A percentile compares a stretch with the other conserved stretches of the same genome.
Evolutionary conservation across 2,888 invertebrate genomes (phyloP).

Genomic region (Ceramica pisi): DNA sequence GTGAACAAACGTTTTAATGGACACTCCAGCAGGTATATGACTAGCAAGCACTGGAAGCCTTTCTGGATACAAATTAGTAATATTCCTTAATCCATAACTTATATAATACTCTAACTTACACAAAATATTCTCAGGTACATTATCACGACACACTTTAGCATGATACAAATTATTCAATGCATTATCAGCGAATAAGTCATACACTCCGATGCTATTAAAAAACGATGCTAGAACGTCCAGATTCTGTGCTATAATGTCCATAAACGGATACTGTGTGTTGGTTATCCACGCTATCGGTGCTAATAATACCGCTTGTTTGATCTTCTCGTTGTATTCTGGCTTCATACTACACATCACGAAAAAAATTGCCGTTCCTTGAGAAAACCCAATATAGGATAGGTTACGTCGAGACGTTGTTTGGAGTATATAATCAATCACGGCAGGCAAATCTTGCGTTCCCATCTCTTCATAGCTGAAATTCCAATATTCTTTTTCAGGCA

Average conservation of each 20-base stretch:
- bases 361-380: slow-evolving; percentile 85
- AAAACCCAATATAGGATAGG: slow-evolving; percentile 84
- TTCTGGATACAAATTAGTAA: slow-evolving; percentile 75
- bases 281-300: slow-evolving; percentile 84
- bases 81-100: slow-evolving; percentile 77
- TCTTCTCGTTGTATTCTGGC: slow-evolving; percentile 83
- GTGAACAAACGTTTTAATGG: slow-evolving; percentile 81
- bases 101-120: slow-evolving; percentile 80
- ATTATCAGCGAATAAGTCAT: slow-evolving; percentile 79
- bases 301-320: slow-evolving; percentile 80
- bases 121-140: slow-evolving; percentile 72
- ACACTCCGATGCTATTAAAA: slow-evolving; percentile 73
- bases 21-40: slow-evolving; percentile 83
- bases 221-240: slow-evolving; percentile 68
- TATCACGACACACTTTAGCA: slow-evolving; percentile 74
- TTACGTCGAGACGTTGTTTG: slow-evolving; percentile 70
- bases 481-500: slow-evolving; percentile 79
- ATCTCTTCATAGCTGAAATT: slow-evolving; percentile 86
- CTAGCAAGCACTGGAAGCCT: slow-evolving; percentile 80
- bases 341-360: slow-evolving; percentile 81
- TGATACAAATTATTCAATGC: slow-evolving; percentile 73
- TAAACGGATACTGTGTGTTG: slow-evolving; percentile 76
- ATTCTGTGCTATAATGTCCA: slow-evolving; percentile 74
- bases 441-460: slow-evolving; percentile 83
- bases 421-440: slow-evolving; percentile 82